phyloP scores from a whole-genome alignment of 1,140 invertebrate species.

The Mizuhopecten yessoensis region DNA sequence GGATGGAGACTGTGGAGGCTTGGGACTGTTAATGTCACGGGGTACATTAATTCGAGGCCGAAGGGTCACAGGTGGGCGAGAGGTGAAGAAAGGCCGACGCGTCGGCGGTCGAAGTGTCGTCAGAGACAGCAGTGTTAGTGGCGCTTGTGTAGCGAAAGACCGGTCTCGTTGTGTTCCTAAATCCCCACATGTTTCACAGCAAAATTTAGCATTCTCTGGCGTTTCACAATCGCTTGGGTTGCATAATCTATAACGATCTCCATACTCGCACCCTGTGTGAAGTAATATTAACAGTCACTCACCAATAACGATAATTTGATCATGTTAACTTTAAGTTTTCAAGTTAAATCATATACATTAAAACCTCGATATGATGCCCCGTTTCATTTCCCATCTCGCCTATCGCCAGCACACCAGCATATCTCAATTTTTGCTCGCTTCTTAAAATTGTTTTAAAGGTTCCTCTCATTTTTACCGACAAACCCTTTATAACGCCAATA shows the following conservation, averaged over 20 bases:
- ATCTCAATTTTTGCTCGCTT: too few species aligned
- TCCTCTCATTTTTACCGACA: too few species aligned
- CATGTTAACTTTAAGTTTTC: too few species aligned
- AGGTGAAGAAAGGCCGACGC: neutral
- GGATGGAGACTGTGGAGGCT: neutral
- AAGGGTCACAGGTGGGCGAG: neutral
- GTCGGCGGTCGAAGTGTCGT: neutral
- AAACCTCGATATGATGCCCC: too few species aligned
- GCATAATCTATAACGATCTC: neutral
- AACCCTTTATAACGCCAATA: too few species aligned
- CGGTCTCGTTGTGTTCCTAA: neutral
- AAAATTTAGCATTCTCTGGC: constrained; percentile 6
- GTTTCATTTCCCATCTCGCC: too few species aligned
- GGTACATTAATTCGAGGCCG: neutral
- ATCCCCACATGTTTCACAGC: constrained; percentile 2
- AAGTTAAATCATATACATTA: too few species aligned
- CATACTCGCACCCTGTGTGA: neutral
- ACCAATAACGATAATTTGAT: too few species aligned
- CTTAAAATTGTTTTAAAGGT: too few species aligned
- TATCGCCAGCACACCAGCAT: too few species aligned
- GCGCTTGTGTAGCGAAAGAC: too few species aligned
- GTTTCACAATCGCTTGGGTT: neutral
- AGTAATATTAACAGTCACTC: too few species aligned
- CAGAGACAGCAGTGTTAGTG: neutral
- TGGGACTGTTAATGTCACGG: neutral